Evolutionary conservation across 2,113 vertebrate species (phyloP).

Genomic region (Leiothrix lutea): DNA sequence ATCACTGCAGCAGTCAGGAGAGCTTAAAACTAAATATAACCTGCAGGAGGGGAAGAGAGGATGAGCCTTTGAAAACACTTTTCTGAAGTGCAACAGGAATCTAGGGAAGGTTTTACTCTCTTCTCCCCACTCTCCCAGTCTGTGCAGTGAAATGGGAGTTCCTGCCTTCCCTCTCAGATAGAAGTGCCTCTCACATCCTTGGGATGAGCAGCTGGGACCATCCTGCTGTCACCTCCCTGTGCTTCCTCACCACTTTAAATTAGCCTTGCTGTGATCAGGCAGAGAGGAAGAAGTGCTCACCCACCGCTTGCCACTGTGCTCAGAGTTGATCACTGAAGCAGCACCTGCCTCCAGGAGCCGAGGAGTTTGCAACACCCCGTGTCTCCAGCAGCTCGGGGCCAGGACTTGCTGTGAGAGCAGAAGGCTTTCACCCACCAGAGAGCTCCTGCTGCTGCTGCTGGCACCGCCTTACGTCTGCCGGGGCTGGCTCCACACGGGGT

Average conservation of each 20-base stretch:
- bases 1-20: background rate
- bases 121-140: background rate
- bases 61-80: background rate
- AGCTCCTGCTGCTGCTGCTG: background rate
- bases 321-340: background rate
- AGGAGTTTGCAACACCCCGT: background rate
- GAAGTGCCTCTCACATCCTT: background rate
- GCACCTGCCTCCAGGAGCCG: background rate
- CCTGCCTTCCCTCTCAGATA: background rate
- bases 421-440: background rate
- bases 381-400: background rate
- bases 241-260: slow-evolving; percentile 3
- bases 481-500: background rate
- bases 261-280: background rate
- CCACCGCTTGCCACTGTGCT: background rate
- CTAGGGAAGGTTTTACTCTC: background rate
- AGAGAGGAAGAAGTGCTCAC: background rate
- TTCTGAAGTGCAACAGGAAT: background rate
- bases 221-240: background rate
- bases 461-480: background rate
- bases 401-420: background rate
- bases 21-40: slow-evolving; percentile 26
- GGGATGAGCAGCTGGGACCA: slow-evolving; percentile 28
- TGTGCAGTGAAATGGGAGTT: background rate
- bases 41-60: background rate